Evolutionary conservation across 53 echinoderm and acorn worm genomes (phyloP), one percentile per base, ranked within the genome.

Genomic region (Mesocentrotus franciscanus): DNA sequence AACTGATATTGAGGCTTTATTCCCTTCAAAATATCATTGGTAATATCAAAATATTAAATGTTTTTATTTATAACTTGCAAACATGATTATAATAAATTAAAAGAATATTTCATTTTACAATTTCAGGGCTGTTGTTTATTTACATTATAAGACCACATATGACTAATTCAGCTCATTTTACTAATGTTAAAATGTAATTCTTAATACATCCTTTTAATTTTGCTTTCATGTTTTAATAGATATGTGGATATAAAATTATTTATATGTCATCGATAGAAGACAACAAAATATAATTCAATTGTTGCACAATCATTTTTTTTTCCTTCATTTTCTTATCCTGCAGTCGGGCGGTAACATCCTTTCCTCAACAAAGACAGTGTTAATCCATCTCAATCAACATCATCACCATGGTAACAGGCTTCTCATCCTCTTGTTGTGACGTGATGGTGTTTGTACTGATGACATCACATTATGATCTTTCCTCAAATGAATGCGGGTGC

Each of bases 291-390:
- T 79, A 26, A 7, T 33, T 36, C 39, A 39, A 39, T 39, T 39
- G 39, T 39, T 39, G 39, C 39, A 3, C 49, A 49, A 49, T 81
- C 15, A 27, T 10, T 81, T 81, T 33, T 34, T 20, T 85, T 27
- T 59, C 12, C 9, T 59, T 30, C 35, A 33, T 60, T 90, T 90
- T 27, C 60, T 58, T 1, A 60, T 8, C 55, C 15, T 58, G n/a
- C 90, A 90, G 90, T 60, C 35, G 90, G 90, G 5, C 90, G 90
- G 60, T 90, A 90, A 90, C 60, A 90, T 60, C 85, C 56, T 55
- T 39, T 16, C 81, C 11, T 27, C 81, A 81, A 6, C 20, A 12
- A 76, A 64, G 36, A 81, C 81, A 20, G 6, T 20, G 20, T 81
- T 81, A 81, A 76, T 14, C 2, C 18, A 36, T 78, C 78, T 78